Base-by-base conservation (phyloP, 1,140 invertebrate species). In the Ephestia elutella region DNA sequence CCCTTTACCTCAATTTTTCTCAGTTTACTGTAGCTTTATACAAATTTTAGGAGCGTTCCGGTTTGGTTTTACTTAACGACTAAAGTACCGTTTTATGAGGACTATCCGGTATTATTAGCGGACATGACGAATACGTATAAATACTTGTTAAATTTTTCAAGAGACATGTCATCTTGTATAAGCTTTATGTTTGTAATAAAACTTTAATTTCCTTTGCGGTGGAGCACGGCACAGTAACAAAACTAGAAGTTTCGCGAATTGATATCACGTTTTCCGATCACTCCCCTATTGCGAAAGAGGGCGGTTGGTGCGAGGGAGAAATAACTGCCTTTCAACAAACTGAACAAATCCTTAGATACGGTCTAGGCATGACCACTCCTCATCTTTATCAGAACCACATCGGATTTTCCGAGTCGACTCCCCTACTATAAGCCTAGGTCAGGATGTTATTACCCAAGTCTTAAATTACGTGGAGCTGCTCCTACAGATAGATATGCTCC, bases 1-100 rank as follows among this genome's bases (percentile, higher is more conserved):
- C 76, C 66, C 78, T 72, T 81, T 73, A 75, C 80, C 75, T 84
- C 74, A 73, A 80, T 81, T 79, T 75, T 78, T 71, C 62, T 63
- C 58, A 44, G 67, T 82, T 80, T 80, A 82, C 78, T 78, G 76
- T 77, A 64, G 56, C 70, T 80, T 81, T 73, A 74, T 78, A 82
- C 71, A 80, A 80, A 78, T 80, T 74, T 74, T 63, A 71, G 63
- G 58, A 63, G 65, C 61, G 55, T 60, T 70, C 70, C 63, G 63
- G 67, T 73, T 73, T 63, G 61, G 66, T 73, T 73, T 59, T 63
- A 65, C 67, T 74, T 69, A 75, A 73, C 58, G 54, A 65, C 57
- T n/a, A 68, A 71, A 53, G 50, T 53, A 53, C 17, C 19, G 21
- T 53, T 53, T 53, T 53, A 53, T 50, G 18, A 50, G 15, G 18